Evolutionary conservation across 2,888 invertebrate species (phyloP), one percentile per base, ranked within the genome.

Genomic region (Pomacea canaliculata): DNA sequence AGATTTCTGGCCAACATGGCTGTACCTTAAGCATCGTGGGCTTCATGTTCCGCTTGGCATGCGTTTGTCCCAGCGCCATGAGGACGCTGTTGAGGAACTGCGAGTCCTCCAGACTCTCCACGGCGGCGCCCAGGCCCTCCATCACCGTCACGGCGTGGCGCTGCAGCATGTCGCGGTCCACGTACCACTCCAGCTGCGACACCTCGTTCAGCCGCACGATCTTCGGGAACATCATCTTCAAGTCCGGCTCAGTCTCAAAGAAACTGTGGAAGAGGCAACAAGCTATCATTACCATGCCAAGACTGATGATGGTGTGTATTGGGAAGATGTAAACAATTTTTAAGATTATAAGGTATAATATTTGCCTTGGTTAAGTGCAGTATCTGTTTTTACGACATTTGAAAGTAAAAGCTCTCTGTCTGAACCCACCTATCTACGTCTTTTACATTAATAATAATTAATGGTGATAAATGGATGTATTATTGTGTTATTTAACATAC

Each of bases 111-210:
- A 89, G 82, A 72, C 86, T 88, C 80, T 89, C 89, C 13, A 89
- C 89, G 1, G 89, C 88, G 0, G 89, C 89, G 9, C 89, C 89
- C 65, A 89, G 83, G 0, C 88, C 89, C 77, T 88, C 87, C 87
- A 89, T 86, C 16, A 89, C 89, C 3, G 87, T 86, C 51, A 85
- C 82, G 1, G 89, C 87, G 76, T 89, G 89, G 70, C 84, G 84
- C 80, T 85, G 85, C 12, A 89, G 77, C 86, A 87, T 86, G 9
- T 87, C 86, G 37, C 81, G 80, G 78, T 89, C 89, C 23, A 88
- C 83, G 68, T 85, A 85, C 81, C 84, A 85, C 78, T 88, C 89
- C 67, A 87, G 79, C 72, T 87, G 81, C 71, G 85, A 87, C 49
- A 83, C 82, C 37, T 86, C 83, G 80, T 86, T 87, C 82, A 87